A percentile compares a stretch with the other conserved stretches of the same genome.
These are phyloP conservation scores for Eulemur macaco DNA, from an alignment of 2,113 vertebrate genomes.

Conservation along the genomic window DNA sequence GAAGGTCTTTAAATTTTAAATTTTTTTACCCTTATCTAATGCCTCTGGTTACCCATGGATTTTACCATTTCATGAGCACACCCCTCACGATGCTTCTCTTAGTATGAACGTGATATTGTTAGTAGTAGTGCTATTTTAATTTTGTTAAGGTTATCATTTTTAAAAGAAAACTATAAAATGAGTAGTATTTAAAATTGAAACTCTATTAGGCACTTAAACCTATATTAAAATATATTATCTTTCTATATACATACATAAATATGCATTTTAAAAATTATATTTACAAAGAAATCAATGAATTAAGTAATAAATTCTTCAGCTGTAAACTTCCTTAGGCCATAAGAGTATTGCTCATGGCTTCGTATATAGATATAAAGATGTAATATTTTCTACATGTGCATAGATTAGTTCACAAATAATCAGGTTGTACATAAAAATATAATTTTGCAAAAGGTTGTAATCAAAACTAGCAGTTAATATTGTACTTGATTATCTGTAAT, in stretches of 20 bases:
- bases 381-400: background rate
- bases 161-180: background rate
- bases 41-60: too few relatives aligned
- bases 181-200: background rate
- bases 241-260: background rate
- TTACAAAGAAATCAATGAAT: background rate
- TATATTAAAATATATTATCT: background rate
- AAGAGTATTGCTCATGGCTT: background rate
- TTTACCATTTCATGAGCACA: background rate
- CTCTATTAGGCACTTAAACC: background rate
- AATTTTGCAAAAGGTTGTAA: background rate
- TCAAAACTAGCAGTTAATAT: background rate
- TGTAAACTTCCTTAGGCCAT: background rate
- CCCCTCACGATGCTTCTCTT: background rate
- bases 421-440: background rate
- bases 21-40: background rate
- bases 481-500: background rate
- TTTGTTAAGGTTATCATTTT: background rate
- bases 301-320: background rate
- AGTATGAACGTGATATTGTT: background rate
- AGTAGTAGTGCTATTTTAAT: background rate
- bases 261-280: background rate
- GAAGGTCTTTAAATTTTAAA: background rate
- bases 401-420: background rate
- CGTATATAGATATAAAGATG: background rate